Percentiles rank a stretch among this genome's conserved stretches.
Conservation (phyloP, 2,888 invertebrate genomes). For the Aphidoletes aphidimyza region DNA sequence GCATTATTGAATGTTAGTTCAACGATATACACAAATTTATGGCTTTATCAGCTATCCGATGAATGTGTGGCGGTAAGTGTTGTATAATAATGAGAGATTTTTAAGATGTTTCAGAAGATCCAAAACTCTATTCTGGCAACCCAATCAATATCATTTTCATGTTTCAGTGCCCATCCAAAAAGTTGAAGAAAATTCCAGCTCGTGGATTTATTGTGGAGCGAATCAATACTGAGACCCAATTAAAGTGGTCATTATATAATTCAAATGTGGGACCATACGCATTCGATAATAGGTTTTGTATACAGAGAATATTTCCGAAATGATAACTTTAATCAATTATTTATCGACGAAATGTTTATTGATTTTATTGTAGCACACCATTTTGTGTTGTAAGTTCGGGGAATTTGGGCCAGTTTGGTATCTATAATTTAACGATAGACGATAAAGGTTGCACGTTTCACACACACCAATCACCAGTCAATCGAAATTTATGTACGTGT, state of each 20-base stretch:
- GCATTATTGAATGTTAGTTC: slow-evolving; percentile 71
- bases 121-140: background rate
- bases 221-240: slow-evolving; percentile 68
- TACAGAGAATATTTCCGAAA: background rate
- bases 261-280: slow-evolving; percentile 67
- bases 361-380: slow-evolving; percentile 67
- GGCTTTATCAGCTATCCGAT: slow-evolving; percentile 75
- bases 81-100: background rate
- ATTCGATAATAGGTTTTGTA: slow-evolving; percentile 64
- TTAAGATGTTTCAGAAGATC: background rate
- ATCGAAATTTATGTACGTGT: slow-evolving; percentile 78
- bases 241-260: slow-evolving; percentile 71
- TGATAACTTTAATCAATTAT: slow-evolving; percentile 56
- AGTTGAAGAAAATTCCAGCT: slow-evolving; percentile 66
- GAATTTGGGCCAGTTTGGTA: slow-evolving; percentile 76
- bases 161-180: slow-evolving; percentile 77
- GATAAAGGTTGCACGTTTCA: slow-evolving; percentile 69
- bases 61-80: slow-evolving; percentile 76
- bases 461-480: slow-evolving; percentile 74
- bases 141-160: too few species aligned
- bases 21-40: slow-evolving; percentile 64
- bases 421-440: slow-evolving; percentile 73
- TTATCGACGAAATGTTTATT: background rate
- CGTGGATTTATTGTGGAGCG: slow-evolving; percentile 63
- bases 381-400: slow-evolving; percentile 72